Conservation (phyloP, 2,113 vertebrate species). For the Neodontobutis hainanensis region DNA sequence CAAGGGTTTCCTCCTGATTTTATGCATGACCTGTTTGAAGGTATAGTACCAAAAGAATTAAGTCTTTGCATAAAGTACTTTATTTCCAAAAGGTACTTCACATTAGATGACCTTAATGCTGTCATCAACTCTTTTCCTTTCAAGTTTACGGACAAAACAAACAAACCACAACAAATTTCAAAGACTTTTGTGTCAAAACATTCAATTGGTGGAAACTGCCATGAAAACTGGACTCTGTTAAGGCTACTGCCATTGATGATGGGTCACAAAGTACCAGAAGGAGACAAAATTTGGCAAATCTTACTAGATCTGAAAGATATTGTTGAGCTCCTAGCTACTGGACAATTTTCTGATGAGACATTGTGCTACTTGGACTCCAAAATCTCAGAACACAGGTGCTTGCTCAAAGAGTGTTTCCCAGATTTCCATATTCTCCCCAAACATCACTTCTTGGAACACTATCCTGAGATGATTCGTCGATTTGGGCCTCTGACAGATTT, state of each 20-base stretch:
- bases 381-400: not conserved
- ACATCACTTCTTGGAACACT: not conserved
- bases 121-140: no score
- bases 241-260: not conserved
- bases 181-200: no score
- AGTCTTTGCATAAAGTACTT: no score
- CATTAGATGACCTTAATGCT: no score
- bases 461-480: not conserved
- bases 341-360: not conserved
- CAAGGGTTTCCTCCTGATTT: slow-evolving; percentile 35
- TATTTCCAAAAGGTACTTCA: no score
- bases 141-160: no score
- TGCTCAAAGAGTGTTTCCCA: not conserved
- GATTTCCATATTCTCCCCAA: not conserved
- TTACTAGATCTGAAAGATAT: not conserved
- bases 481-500: not conserved
- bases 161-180: no score
- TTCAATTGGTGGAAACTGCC: no score
- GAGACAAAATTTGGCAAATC: not conserved
- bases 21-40: slow-evolving; percentile 30
- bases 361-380: not conserved
- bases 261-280: not conserved
- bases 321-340: not conserved
- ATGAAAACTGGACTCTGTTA: no score
- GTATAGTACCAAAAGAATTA: no score